phyloP scores from a whole-genome alignment of 2,888 invertebrate species.

The Sycophila texana region DNA sequence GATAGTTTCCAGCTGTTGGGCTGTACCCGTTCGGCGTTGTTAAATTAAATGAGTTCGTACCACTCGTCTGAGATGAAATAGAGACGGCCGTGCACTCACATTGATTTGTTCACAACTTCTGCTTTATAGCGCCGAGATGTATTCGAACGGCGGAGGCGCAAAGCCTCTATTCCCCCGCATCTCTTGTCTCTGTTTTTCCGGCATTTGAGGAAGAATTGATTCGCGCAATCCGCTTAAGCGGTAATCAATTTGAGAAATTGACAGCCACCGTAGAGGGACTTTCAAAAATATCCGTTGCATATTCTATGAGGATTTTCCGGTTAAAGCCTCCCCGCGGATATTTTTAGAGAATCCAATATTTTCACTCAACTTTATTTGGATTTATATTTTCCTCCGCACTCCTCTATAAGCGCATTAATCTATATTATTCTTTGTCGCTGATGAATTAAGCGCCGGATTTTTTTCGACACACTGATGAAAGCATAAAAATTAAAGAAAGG shows the following conservation, averaged over 20 bases:
- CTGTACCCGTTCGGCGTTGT: constrained; percentile 58
- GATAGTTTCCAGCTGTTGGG: constrained; percentile 63
- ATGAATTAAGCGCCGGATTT: background rate
- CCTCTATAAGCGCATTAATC: background rate
- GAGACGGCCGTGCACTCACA: constrained; percentile 66
- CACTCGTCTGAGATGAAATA: constrained; percentile 57
- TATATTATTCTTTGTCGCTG: background rate
- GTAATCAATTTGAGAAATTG: constrained; percentile 41
- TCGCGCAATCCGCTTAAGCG: constrained; percentile 39
- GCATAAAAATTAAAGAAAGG: background rate
- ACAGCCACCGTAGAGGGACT: constrained; percentile 6
- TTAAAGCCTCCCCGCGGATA: background rate
- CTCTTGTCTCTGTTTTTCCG: constrained; percentile 4
- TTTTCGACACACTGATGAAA: background rate
- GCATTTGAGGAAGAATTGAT: constrained; percentile 18
- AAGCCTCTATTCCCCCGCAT: background rate
- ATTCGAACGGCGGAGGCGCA: background rate
- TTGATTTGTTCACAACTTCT: constrained; percentile 73
- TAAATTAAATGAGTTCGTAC: constrained; percentile 65
- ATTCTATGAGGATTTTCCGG: constrained; percentile 30
- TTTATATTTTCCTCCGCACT: background rate
- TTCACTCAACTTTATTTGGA: constrained; percentile 13
- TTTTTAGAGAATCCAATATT: constrained; percentile 24
- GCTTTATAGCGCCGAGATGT: constrained; percentile 64
- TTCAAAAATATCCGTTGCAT: constrained; percentile 34